phyloP scores from a whole-genome alignment of 2,797 vertebrate genomes.

The Apogon talboti region DNA sequence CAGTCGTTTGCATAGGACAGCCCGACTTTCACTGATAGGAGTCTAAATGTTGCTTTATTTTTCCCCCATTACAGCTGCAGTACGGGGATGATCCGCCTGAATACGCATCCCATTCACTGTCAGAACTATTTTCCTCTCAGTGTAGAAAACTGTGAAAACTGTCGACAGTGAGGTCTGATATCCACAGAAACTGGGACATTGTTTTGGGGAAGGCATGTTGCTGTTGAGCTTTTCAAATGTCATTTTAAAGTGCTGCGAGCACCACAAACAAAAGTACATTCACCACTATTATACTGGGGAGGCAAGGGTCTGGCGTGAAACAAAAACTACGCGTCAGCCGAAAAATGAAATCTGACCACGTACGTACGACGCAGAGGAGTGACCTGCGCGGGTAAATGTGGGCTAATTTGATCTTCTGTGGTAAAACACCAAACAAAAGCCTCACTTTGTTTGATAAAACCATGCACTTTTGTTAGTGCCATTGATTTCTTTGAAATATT shows the following conservation, averaged over 20 bases:
- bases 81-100: constrained; percentile 38
- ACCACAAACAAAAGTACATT: not conserved
- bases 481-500: constrained; percentile 41
- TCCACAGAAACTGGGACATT: constrained; percentile 14
- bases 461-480: not conserved
- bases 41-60: constrained; percentile 27
- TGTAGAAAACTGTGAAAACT: not conserved
- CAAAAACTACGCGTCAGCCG: too few species aligned
- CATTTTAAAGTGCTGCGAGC: constrained; percentile 8
- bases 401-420: not conserved
- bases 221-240: constrained; percentile 14
- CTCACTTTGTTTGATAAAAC: not conserved
- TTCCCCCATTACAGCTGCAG: constrained; percentile 14
- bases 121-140: constrained; percentile 32
- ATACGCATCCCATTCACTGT: constrained; percentile 31
- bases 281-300: not conserved
- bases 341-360: too few species aligned
- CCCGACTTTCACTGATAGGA: constrained; percentile 9
- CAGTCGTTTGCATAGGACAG: constrained; percentile 21
- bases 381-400: too few species aligned
- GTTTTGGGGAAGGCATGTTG: constrained; percentile 1
- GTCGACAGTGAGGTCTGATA: constrained; percentile 11
- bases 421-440: constrained; percentile 18
- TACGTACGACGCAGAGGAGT: too few species aligned
- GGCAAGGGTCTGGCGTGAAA: too few species aligned